Conservation (phyloP, 35 echinoderm and acorn worm species). For the Strongylocentrotus purpuratus region DNA sequence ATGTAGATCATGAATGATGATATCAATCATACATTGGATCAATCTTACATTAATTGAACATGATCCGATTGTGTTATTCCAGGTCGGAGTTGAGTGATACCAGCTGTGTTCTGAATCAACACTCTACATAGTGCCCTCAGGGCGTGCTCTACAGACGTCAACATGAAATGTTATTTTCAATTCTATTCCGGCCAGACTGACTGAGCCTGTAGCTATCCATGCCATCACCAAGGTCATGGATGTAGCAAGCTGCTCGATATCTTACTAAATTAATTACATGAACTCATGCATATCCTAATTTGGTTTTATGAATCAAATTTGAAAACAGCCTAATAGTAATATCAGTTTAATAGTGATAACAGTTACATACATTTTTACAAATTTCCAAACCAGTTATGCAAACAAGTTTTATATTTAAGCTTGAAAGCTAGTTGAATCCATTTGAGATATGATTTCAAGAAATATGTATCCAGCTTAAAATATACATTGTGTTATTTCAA, state of each 20-base stretch:
- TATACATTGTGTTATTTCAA: no score
- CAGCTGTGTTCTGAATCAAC: background rate
- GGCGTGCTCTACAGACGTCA: background rate
- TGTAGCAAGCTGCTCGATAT: background rate
- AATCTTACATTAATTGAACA: background rate
- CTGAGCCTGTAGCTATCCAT: background rate
- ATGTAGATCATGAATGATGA: background rate
- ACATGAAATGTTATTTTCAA: constrained; percentile 14
- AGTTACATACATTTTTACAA: no score
- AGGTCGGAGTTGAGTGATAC: background rate
- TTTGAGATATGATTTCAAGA: no score
- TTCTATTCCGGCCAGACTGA: background rate
- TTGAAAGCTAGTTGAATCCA: no score
- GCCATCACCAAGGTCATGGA: background rate
- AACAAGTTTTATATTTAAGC: no score
- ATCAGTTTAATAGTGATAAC: no score
- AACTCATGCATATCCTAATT: background rate
- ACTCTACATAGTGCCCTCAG: background rate
- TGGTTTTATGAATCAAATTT: no score
- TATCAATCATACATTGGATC: background rate
- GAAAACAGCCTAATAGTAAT: no score
- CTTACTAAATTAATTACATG: background rate
- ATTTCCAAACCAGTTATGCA: no score
- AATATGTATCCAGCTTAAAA: no score
- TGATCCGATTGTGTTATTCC: background rate